These are phyloP conservation scores for Drosophila percnosoma DNA, from an alignment of 2,888 invertebrate genomes.

Conservation along the genomic window DNA sequence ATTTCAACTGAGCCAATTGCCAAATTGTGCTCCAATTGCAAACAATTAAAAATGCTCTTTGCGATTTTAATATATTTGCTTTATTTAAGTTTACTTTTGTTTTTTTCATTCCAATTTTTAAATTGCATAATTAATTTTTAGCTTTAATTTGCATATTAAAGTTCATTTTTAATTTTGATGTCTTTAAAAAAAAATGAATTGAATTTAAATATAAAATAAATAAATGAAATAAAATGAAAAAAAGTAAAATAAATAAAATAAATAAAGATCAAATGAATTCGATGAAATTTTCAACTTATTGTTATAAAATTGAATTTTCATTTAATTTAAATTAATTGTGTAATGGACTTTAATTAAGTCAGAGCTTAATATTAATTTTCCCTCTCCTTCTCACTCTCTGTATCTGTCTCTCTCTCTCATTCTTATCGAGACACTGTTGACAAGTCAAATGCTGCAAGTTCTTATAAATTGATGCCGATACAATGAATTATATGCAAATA, in stretches of 20 bases:
- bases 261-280: not conserved
- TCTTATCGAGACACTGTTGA: not conserved
- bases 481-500: conserved; percentile 13
- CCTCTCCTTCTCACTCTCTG: not conserved
- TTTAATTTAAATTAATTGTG: not conserved
- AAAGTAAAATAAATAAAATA: not conserved
- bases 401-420: not conserved
- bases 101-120: not conserved
- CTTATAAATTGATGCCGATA: conserved; percentile 55
- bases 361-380: not conserved
- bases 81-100: not conserved
- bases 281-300: not conserved
- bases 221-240: not conserved
- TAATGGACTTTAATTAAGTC: not conserved
- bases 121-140: not conserved
- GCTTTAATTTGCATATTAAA: not conserved
- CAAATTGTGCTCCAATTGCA: not conserved
- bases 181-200: not conserved
- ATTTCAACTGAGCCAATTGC: not conserved
- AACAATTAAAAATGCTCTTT: not conserved
- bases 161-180: not conserved
- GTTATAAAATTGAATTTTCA: not conserved
- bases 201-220: not conserved
- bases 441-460: conserved; percentile 42
- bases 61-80: not conserved